Conservation (phyloP, 1,140 invertebrate genomes). For the Ruditapes philippinarum region DNA sequence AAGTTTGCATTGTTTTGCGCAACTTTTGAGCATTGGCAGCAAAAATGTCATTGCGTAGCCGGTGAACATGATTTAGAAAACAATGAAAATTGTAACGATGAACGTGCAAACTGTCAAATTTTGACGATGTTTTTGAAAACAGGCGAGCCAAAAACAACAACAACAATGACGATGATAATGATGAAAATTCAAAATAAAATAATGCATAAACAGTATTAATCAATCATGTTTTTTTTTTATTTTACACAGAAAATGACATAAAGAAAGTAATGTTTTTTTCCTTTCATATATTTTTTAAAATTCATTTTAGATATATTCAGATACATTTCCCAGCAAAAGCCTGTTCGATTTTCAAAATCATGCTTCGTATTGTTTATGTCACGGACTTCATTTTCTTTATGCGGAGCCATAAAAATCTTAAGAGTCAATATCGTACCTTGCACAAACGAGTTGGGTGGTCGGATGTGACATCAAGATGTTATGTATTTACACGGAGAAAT, state of each 20-base stretch:
- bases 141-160: no score
- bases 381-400: neutral
- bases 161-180: no score
- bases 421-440: neutral
- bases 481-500: neutral
- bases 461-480: neutral
- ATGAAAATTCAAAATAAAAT: no score
- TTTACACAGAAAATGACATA: no score
- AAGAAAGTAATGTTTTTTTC: no score
- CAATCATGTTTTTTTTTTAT: no score
- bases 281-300: no score
- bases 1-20: neutral
- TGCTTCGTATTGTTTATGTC: neutral
- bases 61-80: neutral
- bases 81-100: neutral
- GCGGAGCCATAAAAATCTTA: neutral
- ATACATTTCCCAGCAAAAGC: no score
- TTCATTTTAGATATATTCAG: no score
- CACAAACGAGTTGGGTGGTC: neutral
- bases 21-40: neutral
- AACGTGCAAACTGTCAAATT: slow-evolving; percentile 13
- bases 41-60: slow-evolving; percentile 1
- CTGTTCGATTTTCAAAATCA: neutral
- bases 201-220: no score
- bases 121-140: neutral